These are phyloP conservation scores for Tachypleus tridentatus DNA, from an alignment of 1,140 invertebrate genomes.

Conservation along the genomic window DNA sequence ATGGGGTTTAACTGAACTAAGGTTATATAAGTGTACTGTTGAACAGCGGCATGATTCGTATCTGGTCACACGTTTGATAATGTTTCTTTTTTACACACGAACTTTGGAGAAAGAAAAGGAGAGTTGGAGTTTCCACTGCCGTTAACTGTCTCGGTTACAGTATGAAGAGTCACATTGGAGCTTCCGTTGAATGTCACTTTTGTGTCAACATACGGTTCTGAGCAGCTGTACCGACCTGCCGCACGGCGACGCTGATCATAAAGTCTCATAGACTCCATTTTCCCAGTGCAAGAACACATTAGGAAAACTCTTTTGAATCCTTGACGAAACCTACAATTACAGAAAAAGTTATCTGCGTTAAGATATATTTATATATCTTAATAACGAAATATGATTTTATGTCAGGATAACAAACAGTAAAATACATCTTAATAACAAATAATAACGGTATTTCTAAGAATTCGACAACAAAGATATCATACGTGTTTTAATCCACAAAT, in stretches of 20 bases:
- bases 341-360: not conserved
- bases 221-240: slow-evolving; percentile 23
- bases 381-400: too few species aligned
- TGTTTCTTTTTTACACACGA: too few species aligned
- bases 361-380: too few species aligned
- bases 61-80: too few species aligned
- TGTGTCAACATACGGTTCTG: slow-evolving; percentile 23
- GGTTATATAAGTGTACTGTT: too few species aligned
- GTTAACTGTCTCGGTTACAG: slow-evolving; percentile 19
- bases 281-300: slow-evolving; percentile 47
- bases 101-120: slow-evolving; percentile 9
- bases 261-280: slow-evolving; percentile 11
- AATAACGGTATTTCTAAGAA: too few species aligned
- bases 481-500: too few species aligned
- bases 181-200: slow-evolving; percentile 24
- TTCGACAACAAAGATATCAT: too few species aligned
- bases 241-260: slow-evolving; percentile 17
- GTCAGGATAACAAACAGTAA: too few species aligned
- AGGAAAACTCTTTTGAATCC: slow-evolving; percentile 78
- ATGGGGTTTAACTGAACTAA: too few species aligned
- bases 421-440: too few species aligned
- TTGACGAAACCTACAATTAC: slow-evolving; percentile 56
- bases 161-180: slow-evolving; percentile 15
- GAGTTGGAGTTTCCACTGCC: slow-evolving; percentile 16
- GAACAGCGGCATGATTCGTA: too few species aligned